Conservation (phyloP, 2,888 invertebrate genomes). For the Beris chalybata region DNA sequence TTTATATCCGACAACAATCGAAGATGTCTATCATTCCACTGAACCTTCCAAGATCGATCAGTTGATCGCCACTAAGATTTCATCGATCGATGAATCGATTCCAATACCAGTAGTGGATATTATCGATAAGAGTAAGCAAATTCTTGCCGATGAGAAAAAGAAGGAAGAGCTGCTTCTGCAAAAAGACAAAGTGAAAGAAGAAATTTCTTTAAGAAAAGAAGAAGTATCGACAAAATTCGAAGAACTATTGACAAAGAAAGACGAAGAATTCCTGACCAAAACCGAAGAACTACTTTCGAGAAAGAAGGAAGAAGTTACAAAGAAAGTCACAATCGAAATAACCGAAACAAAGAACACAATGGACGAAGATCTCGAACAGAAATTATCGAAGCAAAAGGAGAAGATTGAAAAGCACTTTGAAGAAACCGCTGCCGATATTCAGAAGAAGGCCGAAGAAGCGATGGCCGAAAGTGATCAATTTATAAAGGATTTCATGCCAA, state of each 20-base stretch:
- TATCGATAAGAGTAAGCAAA: slow-evolving; percentile 4
- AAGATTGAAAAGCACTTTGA: slow-evolving; percentile 37
- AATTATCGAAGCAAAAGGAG: slow-evolving; percentile 38
- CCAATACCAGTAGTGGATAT: slow-evolving; percentile 14
- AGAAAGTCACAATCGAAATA: slow-evolving; percentile 23
- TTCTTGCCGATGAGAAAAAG: background rate
- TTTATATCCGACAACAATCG: no score
- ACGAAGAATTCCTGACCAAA: background rate
- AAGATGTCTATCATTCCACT: no score
- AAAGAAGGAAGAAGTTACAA: background rate
- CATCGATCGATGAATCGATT: background rate
- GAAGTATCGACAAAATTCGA: no score
- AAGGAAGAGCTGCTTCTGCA: background rate
- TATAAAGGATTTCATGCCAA: slow-evolving; percentile 41
- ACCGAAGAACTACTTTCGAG: background rate
- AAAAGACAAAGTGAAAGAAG: background rate
- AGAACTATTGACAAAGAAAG: slow-evolving; percentile 32
- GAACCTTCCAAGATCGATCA: no score
- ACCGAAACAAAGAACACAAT: slow-evolving; percentile 9
- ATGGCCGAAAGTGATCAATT: slow-evolving; percentile 26
- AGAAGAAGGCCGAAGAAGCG: slow-evolving; percentile 23
- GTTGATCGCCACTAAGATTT: background rate
- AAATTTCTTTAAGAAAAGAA: background rate
- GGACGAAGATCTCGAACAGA: slow-evolving; percentile 39
- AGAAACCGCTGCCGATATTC: slow-evolving; percentile 26